Percentiles rank a stretch among this genome's conserved stretches.
Evolutionary conservation across 2,888 invertebrate genomes (phyloP).

Genomic region (Microctonus aethiopoides): DNA sequence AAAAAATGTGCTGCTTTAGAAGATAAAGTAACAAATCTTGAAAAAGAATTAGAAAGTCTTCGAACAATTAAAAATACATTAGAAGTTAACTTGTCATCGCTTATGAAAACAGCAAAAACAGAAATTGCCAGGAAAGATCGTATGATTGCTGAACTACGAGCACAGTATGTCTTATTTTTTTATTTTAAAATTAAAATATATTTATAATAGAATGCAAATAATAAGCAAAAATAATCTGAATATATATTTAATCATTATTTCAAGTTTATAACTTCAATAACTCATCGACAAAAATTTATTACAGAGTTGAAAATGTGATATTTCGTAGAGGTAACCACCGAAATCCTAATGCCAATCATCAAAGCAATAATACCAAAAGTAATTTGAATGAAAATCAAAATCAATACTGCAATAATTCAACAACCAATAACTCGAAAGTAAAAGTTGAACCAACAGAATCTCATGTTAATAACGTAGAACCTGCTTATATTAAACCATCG

Average conservation of each 20-base stretch:
- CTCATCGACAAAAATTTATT: neutral
- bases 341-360: neutral
- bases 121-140: slow-evolving; percentile 69
- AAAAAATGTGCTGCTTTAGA: slow-evolving; percentile 45
- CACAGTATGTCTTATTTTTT: slow-evolving; percentile 51
- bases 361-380: neutral
- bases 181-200: no score
- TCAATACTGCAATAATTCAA: neutral
- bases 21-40: slow-evolving; percentile 37
- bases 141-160: slow-evolving; percentile 66
- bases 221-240: neutral
- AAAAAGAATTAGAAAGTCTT: slow-evolving; percentile 35
- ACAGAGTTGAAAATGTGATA: neutral
- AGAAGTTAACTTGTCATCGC: slow-evolving; percentile 66
- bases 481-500: neutral
- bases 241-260: neutral
- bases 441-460: neutral
- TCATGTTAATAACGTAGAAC: neutral
- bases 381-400: neutral
- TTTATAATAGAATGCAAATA: no score
- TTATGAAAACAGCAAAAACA: slow-evolving; percentile 68
- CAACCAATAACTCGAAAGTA: neutral
- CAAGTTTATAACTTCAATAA: neutral
- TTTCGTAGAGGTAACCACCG: neutral
- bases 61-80: slow-evolving; percentile 60